These are phyloP conservation scores for Smutsia gigantea DNA, from an alignment of 2,797 vertebrate species.

Conservation along the genomic window DNA sequence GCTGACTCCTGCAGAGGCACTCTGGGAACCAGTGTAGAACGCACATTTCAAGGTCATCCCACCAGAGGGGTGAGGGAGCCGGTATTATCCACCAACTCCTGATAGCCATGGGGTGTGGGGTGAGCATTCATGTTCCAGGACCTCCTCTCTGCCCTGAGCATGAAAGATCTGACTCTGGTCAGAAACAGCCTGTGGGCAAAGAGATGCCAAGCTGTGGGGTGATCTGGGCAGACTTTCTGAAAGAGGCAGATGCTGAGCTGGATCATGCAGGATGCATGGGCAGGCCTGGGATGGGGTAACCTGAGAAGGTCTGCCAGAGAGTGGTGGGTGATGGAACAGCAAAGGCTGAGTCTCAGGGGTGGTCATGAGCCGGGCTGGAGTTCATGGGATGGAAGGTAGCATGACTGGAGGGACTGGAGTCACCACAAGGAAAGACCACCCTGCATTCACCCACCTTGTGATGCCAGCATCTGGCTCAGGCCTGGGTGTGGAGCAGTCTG, in stretches of 20 bases:
- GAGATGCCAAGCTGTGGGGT: not conserved
- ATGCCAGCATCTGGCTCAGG: fast-evolving
- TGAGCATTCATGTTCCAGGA: not conserved
- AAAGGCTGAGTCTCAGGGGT: not conserved
- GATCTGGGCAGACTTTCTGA: not conserved
- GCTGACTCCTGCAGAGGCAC: not conserved
- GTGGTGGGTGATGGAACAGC: not conserved
- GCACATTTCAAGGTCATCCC: not conserved
- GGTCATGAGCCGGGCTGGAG: not conserved
- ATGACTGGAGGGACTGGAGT: not conserved
- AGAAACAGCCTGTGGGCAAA: not conserved
- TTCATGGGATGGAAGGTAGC: not conserved
- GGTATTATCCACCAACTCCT: not conserved
- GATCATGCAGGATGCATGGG: not conserved
- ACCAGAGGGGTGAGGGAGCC: too few species aligned
- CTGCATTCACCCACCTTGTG: too few species aligned
- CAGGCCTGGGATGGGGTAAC: not conserved
- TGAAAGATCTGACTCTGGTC: not conserved
- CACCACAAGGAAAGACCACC: not conserved
- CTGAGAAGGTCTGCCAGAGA: not conserved
- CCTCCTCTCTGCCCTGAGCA: not conserved
- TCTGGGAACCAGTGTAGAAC: not conserved
- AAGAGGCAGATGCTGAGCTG: not conserved
- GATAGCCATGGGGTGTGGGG: not conserved
- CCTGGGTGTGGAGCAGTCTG: not conserved